A percentile compares a stretch with the other conserved stretches of the same genome.
Conservation (phyloP, 1,140 invertebrate genomes). For the Drosophila littoralis region DNA sequence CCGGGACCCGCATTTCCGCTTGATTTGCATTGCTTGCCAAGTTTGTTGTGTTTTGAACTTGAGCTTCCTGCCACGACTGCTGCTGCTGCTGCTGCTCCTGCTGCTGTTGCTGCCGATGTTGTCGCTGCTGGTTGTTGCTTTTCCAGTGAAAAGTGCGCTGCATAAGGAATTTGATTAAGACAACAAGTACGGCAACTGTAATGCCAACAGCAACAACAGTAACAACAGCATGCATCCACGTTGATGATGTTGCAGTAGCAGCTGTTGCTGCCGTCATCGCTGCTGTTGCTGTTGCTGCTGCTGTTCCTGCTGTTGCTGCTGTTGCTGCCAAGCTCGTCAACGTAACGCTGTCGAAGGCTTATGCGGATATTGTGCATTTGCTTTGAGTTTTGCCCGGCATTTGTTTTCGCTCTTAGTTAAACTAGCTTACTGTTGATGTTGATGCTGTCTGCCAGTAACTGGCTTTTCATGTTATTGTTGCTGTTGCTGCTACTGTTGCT, state of each 20-base stretch:
- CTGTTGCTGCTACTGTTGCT: conserved; percentile 36
- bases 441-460: conserved; percentile 55
- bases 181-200: conserved; percentile 45
- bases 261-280: conserved; percentile 36
- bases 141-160: conserved; percentile 75
- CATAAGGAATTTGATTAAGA: conserved; percentile 81
- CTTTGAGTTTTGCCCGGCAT: conserved; percentile 65
- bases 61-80: conserved; percentile 70
- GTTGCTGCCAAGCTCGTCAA: conserved; percentile 35
- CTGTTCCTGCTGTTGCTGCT: conserved; percentile 25
- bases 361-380: conserved; percentile 79
- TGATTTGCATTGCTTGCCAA: conserved; percentile 78
- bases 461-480: conserved; percentile 30
- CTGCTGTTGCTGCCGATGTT: conserved; percentile 17
- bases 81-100: conserved; percentile 17
- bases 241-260: conserved; percentile 66
- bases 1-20: conserved; percentile 69
- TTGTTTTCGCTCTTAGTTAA: conserved; percentile 70
- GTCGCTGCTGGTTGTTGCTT: conserved; percentile 53
- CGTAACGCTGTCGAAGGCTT: conserved; percentile 73
- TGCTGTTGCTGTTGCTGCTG: conserved; percentile 30
- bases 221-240: conserved; percentile 43
- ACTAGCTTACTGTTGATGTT: conserved; percentile 69
- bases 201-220: conserved; percentile 34
- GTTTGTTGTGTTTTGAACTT: conserved; percentile 82